These are phyloP conservation scores for Cacatua alba DNA, from an alignment of 2,113 vertebrate species.

Conservation along the genomic window DNA sequence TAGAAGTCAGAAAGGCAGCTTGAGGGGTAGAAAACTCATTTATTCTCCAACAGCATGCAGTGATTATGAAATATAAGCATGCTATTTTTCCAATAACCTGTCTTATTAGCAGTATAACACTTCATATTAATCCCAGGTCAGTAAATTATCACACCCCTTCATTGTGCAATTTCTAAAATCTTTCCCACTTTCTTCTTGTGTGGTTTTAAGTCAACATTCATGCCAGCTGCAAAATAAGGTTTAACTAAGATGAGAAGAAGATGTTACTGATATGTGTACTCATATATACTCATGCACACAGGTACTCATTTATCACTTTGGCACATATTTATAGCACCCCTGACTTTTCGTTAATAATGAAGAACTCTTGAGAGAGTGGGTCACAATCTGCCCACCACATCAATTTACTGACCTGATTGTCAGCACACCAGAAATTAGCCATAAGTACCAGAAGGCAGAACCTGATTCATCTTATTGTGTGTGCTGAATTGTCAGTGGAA, in stretches of 20 bases:
- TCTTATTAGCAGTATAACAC: background rate
- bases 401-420: background rate
- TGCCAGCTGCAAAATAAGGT: background rate
- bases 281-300: background rate
- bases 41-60: background rate
- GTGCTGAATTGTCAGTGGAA: background rate
- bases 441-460: background rate
- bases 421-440: background rate
- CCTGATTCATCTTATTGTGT: background rate
- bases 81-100: background rate
- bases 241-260: background rate
- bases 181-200: background rate
- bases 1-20: background rate
- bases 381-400: background rate
- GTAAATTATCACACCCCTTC: background rate
- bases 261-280: background rate
- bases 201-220: background rate
- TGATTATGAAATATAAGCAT: background rate
- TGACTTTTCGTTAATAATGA: background rate
- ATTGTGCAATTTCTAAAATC: background rate
- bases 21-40: background rate
- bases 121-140: background rate
- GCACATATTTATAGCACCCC: background rate
- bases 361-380: background rate
- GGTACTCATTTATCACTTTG: background rate